Evolutionary conservation across 92 coral and sea anemone genomes (phyloP), one percentile per base, ranked within the genome.

Genomic region (Phenganax subtilis): DNA sequence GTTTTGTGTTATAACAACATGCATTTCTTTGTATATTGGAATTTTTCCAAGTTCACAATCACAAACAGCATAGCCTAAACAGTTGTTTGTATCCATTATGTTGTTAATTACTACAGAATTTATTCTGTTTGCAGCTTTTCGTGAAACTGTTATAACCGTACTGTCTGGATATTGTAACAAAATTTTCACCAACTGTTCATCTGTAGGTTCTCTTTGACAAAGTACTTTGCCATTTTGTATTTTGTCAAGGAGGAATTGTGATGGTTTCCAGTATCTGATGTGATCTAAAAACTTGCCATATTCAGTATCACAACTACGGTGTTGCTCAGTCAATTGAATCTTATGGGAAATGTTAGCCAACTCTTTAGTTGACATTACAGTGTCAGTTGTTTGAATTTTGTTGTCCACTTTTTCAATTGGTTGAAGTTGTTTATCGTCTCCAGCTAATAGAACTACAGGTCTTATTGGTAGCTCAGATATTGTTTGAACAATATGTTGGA

Each of bases 181-280:
- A 0, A 65, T 73, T 0, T 51, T 54, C 9, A 81, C 9, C 8
- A 80, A 10, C 0, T 71, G 12, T 11, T 80, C 70, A 0, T 80
- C 87, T 8, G 61, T 47, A 6, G 85, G 85, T 16, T 82, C 65
- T 6, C 57, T 62, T 6, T 72, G 25, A 54, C 17, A 71, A 37
- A 82, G 71, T 6, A 82, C 51, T 71, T 51, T 55, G 7, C 20
- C 80, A 14, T 54, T 71, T 44, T 82, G 85, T 10, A 81, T 81
- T 12, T 57, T 8, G 69, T 81, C 75, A 31, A 81, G 66, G 28
- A 80, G 62, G 9, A 12, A n/a, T 70, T 81, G 85, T 20, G 77
- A 68, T 53, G 85, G 85, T 15, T 55, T 63, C 85, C 85, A 81
- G 56, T 63, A 8, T 15, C 85, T 9, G 27, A 67, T 81, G 65